Base-by-base conservation (phyloP, 2,888 invertebrate genomes). In the Noctuana brunneofusca region DNA sequence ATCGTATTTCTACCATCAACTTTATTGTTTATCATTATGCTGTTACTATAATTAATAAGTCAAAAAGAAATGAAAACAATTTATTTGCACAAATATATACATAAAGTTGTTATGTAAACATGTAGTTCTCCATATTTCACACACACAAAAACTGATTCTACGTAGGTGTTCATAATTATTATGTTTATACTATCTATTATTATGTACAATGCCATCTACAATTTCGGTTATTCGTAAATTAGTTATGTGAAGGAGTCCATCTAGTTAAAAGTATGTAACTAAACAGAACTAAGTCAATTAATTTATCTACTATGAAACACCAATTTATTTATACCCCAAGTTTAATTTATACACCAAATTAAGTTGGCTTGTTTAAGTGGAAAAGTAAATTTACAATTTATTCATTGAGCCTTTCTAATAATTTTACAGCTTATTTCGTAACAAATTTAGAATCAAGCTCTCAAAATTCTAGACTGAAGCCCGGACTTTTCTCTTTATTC, bases 401-500 rank as follows among this genome's bases (percentile, higher is more conserved):
- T 18, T 43, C 43, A 18, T 43, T 11, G 43, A 43, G 43, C 43
- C 43, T 9, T 8, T 43, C 18, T 43, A 11, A 43, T 43, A 43
- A 43, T 43, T 43, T 43, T 11, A 18, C 1, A 8, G 43, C 18
- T 43, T 43, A 43, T 41, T 43, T 30, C 50, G 11, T 16, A 24
- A 24, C 27, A 50, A 50, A 50, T 27, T 50, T 50, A 14, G 50
- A 14, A 16, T 22, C n/a, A 32, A 46, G 35, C 43, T 38, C 38
- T 46, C 9, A 48, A 55, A 55, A 62, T 62, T 60, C 60, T 49
- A 54, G 54, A 49, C 48, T 24, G 54, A 24, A 54, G 24, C 24
- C 35, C 48, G 22, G 12, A 35, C 46, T 53, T 35, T 22, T 20
- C 46, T 49, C 27, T 62, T 62, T 63, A 63, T 63, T 63, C 62